Evolutionary conservation across 2,888 invertebrate genomes (phyloP), one percentile per base, ranked within the genome.

Genomic region (Bembecia ichneumoniformis): DNA sequence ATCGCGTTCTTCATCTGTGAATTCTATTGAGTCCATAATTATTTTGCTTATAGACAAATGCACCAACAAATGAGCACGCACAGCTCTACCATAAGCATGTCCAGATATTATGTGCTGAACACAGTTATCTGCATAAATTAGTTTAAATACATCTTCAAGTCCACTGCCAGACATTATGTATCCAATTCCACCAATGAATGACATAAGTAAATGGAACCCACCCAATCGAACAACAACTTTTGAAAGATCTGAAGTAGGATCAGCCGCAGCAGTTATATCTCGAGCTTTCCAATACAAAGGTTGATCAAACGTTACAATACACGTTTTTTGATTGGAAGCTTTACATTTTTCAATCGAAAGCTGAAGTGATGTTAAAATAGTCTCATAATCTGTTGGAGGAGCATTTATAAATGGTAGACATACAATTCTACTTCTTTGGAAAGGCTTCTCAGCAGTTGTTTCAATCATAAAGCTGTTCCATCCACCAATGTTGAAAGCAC

Each of bases 171-270:
- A 54, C 74, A 77, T 77, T 28, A 73, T 56, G 47, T 58, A 53
- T 17, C 74, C 74, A 45, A 75, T 60, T 44, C 57, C 36, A 49
- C 68, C 66, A 45, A 73, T 48, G 51, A 64, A 76, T 1, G 58
- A 60, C 62, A 63, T 65, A 28, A 63, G 47, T 58, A 71, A 51
- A 62, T 74, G 69, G 60, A 74, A 74, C 52, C 72, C 74, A 57
- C 70, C 71, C 17, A 74, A 58, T 59, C 53, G 59, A 7, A 71
- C 60, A 52, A 69, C 53, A 28, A 51, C 51, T 20, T 57, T 59
- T 4, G 48, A 50, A 14, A 58, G 52, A 15, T 58, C 46, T 14
- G 56, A 53, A 40, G 47, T 34, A 17, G 54, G 47, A 54, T 55
- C 50, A 50, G 57, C 44, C 50, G 55, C 51, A 7, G 55, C 53